phyloP scores from a whole-genome alignment of 1,140 invertebrate genomes.

The Fragariocoptes setiger region DNA sequence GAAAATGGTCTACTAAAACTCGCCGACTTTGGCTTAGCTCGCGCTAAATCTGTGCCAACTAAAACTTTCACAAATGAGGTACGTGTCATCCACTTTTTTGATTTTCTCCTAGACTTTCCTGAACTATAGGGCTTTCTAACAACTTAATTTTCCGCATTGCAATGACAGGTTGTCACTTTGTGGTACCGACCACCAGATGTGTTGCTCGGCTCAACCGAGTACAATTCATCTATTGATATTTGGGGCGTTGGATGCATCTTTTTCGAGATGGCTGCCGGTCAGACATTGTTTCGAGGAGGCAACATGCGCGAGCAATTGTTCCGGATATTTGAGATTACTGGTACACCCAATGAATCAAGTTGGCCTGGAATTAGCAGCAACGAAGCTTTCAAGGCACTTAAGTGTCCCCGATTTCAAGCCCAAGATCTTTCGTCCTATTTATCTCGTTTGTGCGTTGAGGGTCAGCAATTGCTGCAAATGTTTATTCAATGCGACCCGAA shows the following conservation, averaged over 20 bases:
- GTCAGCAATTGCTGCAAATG: slow-evolving; percentile 41
- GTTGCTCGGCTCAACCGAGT: slow-evolving; percentile 30
- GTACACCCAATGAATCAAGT: slow-evolving; percentile 24
- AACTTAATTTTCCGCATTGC: too few species aligned
- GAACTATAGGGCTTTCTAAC: too few species aligned
- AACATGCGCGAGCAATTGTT: slow-evolving; percentile 32
- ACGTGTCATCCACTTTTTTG: too few species aligned
- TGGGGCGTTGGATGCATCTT: slow-evolving; percentile 42
- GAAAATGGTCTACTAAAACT: slow-evolving; percentile 32
- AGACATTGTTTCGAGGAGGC: slow-evolving; percentile 31
- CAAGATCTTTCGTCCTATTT: neutral
- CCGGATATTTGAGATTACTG: slow-evolving; percentile 25
- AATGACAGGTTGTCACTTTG: too few species aligned
- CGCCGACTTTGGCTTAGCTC: slow-evolving; percentile 27
- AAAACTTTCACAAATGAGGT: slow-evolving; percentile 43
- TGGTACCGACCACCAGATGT: slow-evolving; percentile 34
- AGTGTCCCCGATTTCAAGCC: neutral
- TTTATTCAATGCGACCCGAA: slow-evolving; percentile 63
- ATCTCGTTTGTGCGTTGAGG: slow-evolving; percentile 30
- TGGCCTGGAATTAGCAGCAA: slow-evolving; percentile 40
- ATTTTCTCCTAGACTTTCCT: too few species aligned
- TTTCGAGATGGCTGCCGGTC: slow-evolving; percentile 32
- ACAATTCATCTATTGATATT: slow-evolving; percentile 37
- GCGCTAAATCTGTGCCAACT: slow-evolving; percentile 36
- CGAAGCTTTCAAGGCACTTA: slow-evolving; percentile 36